Base-by-base conservation (phyloP, 2,888 invertebrate species). In the Erebia palarica region DNA sequence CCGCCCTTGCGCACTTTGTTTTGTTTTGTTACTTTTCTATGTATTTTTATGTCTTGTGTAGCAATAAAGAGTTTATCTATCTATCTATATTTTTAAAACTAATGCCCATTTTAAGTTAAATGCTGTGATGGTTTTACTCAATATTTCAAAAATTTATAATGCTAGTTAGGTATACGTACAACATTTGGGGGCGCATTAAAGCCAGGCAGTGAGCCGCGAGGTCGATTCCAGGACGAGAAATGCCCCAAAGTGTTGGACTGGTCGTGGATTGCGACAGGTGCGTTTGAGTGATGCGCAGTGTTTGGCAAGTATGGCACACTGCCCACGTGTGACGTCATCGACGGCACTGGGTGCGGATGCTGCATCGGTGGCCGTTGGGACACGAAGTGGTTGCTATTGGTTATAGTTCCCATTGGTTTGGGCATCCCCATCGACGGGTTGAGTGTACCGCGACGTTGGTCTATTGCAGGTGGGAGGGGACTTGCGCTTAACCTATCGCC, bases 251-350 rank as follows among this genome's bases (percentile, higher is more conserved):
- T 86, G 73, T 84, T 87, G 8, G 79, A 70, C 14, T 84, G 82
- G 60, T 82, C 82, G 60, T 85, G 86, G n/a, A 73, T 68, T 36
- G 75, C 77, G 49, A 80, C 75, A 27, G 83, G 81, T 59, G 81
- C 73, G 18, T 80, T 73, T 21, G 81, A 73, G 57, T 84, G 85
- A 58, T 84, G 86, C 78, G 85, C 79, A 47, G 82, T 82, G 64
- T 86, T 82, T 58, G 87, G 84, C 60, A 92, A 79, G 75, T 86
- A 91, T 49, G 91, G 93, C 88, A 90, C 86, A 77, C 89, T 90
- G 73, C 90, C 90, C 68, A 91, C 75, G 51, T 89, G 89, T 11
- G 78, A 71, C 13, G 78, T 70, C 74, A 67, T 79, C 71, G 21
- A 79, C 16, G 75, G 65, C 47, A 73, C 58, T 68, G 66, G 68